These are phyloP conservation scores for Atrina japonica DNA, from an alignment of 2,888 invertebrate species.

Conservation along the genomic window DNA sequence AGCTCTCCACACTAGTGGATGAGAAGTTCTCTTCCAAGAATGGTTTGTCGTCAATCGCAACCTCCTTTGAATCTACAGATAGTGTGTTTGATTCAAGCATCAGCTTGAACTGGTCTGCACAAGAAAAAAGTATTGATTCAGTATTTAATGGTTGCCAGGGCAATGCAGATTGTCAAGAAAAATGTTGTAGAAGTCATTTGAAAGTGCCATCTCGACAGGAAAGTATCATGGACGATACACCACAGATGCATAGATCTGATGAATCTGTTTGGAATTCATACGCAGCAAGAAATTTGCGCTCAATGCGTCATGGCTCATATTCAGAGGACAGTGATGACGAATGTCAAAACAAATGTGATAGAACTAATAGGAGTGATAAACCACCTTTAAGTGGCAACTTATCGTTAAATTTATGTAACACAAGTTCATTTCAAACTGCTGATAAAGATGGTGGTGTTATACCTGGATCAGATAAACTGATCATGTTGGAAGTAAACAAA, in stretches of 20 bases:
- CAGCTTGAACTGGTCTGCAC: conserved; percentile 22
- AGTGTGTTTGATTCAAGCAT: conserved; percentile 34
- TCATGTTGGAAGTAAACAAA: background rate
- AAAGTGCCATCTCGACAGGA: conserved; percentile 65
- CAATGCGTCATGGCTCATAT: conserved; percentile 68
- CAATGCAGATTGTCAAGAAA: conserved; percentile 39
- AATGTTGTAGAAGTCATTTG: conserved; percentile 57
- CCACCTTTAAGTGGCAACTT: too few species aligned
- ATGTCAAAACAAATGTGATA: conserved; percentile 23
- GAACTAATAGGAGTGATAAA: too few species aligned
- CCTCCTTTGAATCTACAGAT: conserved; percentile 10
- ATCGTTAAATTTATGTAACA: too few species aligned
- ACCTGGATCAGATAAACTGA: too few species aligned
- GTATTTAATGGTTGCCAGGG: conserved; percentile 15
- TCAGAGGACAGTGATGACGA: conserved; percentile 63
- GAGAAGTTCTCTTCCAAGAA: background rate
- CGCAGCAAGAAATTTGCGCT: conserved; percentile 71
- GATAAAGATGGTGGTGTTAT: too few species aligned
- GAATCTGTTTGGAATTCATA: conserved; percentile 72
- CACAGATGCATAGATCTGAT: conserved; percentile 69
- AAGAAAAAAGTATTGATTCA: conserved; percentile 17
- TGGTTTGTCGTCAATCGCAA: background rate
- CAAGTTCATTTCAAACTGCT: background rate
- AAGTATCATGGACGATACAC: conserved; percentile 66
- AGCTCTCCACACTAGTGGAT: conserved; percentile 9